Conservation (phyloP, 2,797 vertebrate species). For the Sphaeramia orbicularis region DNA sequence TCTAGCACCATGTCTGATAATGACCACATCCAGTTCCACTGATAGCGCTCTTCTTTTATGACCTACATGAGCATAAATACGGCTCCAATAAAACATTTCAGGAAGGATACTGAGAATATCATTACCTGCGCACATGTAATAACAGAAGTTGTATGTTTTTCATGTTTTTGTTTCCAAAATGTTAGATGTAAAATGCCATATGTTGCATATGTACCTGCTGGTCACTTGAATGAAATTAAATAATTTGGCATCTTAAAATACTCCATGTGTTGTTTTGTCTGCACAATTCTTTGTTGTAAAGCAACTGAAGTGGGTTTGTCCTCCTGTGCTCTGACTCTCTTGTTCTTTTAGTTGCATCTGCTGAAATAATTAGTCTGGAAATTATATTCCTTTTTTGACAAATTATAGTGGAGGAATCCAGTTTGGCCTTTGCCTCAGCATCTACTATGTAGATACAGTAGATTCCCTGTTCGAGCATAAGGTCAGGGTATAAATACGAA, state of each 20-base stretch:
- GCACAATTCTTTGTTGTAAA: slow-evolving; percentile 30
- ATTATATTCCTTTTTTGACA: slow-evolving; percentile 79
- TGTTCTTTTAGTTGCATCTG: slow-evolving; percentile 84
- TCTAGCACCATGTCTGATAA: slow-evolving; percentile 79
- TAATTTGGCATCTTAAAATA: neutral
- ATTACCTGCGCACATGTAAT: slow-evolving; percentile 33
- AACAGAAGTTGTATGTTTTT: slow-evolving; percentile 20
- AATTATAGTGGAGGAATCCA: slow-evolving; percentile 85
- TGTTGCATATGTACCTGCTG: slow-evolving; percentile 41
- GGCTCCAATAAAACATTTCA: slow-evolving; percentile 51
- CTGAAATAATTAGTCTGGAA: slow-evolving; percentile 85
- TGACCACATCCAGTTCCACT: slow-evolving; percentile 73
- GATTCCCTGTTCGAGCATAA: slow-evolving; percentile 88
- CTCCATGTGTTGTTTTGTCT: slow-evolving; percentile 37
- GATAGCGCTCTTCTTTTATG: slow-evolving; percentile 71
- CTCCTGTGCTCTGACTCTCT: neutral
- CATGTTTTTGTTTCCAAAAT: slow-evolving; percentile 3
- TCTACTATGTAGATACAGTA: slow-evolving; percentile 88
- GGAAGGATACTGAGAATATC: slow-evolving; percentile 61
- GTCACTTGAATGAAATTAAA: slow-evolving; percentile 35
- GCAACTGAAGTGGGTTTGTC: slow-evolving; percentile 26
- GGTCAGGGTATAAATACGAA: slow-evolving; percentile 98
- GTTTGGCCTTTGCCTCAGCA: slow-evolving; percentile 60
- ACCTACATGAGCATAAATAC: slow-evolving; percentile 71
- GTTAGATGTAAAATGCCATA: slow-evolving; percentile 28